Base-by-base conservation (phyloP, 2,113 vertebrate genomes). In the Nesogale talazaci region DNA sequence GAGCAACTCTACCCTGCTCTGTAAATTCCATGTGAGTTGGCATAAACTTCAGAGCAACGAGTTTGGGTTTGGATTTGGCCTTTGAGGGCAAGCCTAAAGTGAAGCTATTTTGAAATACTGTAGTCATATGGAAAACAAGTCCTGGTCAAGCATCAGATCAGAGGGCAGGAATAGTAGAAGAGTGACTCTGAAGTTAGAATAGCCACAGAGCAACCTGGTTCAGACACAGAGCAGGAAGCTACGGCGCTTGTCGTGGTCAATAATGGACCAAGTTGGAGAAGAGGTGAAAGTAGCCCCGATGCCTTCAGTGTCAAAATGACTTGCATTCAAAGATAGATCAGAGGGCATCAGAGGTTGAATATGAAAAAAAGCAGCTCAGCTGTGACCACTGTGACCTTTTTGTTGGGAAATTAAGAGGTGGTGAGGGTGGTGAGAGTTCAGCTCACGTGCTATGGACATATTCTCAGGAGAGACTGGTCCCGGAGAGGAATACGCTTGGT, bases 221-320 rank as follows among this genome's bases (percentile, higher is more conserved):
- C 69, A 76, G 81, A 59, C 80, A 81, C 4, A 76, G 20, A 79
- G 20, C 36, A 89, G 36, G 46, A 80, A 19, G 46, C 74, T 27
- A 61, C 3, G 52, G 83, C 52, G 36, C 25, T 23, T 16, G 1
- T 17, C 52, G n/a, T 56, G 61, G 57, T 76, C 67, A 83, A 81
- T 10, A 75, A 11, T 5, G 0, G 52, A 82, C 63, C 40, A 56
- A 27, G 34, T 59, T 46, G 76, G 59, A 76, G 36, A 34, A 59
- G 27, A 89, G n/a, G 79, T 27, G 34, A 80, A 61, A 17, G 29
- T 42, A 88, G 34, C 36, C 42, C 2, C 57, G 69, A 82, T 75
- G 84, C n/a, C 52, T 65, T 82, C 65, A 40, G 42, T 59, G 36
- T 86, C 86, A 75, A 94, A 67, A 74, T 92, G 69, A 36, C 46